phyloP scores from a whole-genome alignment of 2,888 invertebrate genomes.

The Chymomyza procnemis region DNA sequence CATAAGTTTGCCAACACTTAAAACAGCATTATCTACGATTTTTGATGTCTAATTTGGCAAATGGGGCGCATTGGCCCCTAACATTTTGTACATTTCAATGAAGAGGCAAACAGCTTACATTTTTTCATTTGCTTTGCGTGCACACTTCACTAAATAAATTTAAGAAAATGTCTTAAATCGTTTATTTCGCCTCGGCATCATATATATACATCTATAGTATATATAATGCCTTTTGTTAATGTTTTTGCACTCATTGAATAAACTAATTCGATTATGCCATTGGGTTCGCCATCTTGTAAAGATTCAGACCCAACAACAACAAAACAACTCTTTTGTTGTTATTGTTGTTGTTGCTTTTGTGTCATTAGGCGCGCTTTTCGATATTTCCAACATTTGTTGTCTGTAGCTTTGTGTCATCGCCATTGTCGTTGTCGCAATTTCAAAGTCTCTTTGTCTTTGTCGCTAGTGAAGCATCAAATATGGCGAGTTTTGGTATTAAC shows the following conservation, averaged over 20 bases:
- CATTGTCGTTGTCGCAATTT: background rate
- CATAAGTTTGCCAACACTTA: background rate
- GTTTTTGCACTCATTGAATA: background rate
- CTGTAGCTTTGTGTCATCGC: background rate
- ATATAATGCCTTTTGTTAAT: background rate
- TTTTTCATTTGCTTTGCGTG: too few species aligned
- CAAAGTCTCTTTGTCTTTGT: background rate
- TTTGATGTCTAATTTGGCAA: background rate
- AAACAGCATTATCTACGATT: background rate
- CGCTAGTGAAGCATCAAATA: background rate
- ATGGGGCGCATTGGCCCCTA: background rate
- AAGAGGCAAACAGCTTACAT: background rate
- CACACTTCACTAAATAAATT: background rate
- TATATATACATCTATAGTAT: too few species aligned
- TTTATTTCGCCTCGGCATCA: background rate
- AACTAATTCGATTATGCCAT: background rate
- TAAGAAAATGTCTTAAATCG: background rate
- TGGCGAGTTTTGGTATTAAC: background rate
- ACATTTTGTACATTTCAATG: conserved; percentile 17
- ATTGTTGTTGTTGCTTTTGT: background rate
- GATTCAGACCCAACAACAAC: background rate
- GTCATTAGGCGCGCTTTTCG: background rate
- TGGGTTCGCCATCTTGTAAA: background rate
- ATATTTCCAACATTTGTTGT: too few species aligned
- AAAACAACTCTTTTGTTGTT: too few species aligned